phyloP scores from a whole-genome alignment of 2,113 vertebrate species.

The Pollimyrus isidori region DNA sequence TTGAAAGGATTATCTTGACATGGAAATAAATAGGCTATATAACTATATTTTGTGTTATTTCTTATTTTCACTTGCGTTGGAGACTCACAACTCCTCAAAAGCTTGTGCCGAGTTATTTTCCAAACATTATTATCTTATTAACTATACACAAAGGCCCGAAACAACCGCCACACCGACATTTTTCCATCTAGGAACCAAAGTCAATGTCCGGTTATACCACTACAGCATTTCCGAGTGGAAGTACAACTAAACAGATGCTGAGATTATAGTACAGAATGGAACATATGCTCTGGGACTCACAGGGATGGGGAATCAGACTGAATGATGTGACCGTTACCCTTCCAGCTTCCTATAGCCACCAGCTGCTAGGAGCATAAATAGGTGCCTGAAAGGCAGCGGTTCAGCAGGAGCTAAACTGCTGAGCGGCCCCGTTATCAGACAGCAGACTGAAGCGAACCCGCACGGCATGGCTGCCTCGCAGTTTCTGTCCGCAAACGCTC shows the following conservation, averaged over 20 bases:
- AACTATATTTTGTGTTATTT: not conserved
- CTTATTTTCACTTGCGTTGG: not conserved
- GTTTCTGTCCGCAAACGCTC: not conserved
- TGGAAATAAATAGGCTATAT: not conserved
- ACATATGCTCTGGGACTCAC: not conserved
- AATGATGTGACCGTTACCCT: slow-evolving; percentile 3
- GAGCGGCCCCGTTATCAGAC: slow-evolving; percentile 15
- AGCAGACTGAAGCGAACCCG: not conserved
- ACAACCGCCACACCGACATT: not conserved
- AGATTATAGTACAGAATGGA: not conserved
- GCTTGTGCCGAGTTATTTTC: not conserved
- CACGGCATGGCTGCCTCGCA: not conserved
- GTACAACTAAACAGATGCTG: not conserved
- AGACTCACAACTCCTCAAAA: not conserved
- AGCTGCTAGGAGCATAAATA: slow-evolving; percentile 23
- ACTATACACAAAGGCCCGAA: not conserved
- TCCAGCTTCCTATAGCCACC: slow-evolving; percentile 12
- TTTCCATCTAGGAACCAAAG: not conserved
- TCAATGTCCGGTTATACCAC: not conserved
- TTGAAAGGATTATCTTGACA: not conserved
- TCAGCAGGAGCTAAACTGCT: slow-evolving; percentile 13
- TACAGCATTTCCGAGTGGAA: not conserved
- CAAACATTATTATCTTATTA: not conserved
- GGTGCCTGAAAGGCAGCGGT: slow-evolving; percentile 11
- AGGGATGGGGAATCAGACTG: not conserved